A percentile compares a stretch with the other conserved stretches of the same genome.
Conservation (phyloP, 2,888 invertebrate genomes). For the Noctua fimbriata region DNA sequence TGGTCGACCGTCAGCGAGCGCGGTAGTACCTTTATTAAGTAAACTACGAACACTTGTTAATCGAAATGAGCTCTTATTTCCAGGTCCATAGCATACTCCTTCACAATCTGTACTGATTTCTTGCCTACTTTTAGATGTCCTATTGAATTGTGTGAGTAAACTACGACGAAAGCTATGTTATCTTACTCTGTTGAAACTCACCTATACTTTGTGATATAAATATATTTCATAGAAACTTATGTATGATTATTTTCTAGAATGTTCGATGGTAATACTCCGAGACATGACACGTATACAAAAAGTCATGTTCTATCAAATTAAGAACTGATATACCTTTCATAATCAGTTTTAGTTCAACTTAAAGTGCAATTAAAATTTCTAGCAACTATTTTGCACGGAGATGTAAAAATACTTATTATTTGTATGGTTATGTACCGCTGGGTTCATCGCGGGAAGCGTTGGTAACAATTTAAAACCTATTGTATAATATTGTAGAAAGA, state of each 20-base stretch:
- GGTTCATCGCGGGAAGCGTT: constrained; percentile 71
- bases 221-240: constrained; percentile 64
- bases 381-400: constrained; percentile 71
- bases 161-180: constrained; percentile 50
- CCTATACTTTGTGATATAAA: constrained; percentile 79
- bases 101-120: constrained; percentile 44
- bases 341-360: constrained; percentile 71
- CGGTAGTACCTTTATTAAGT: not conserved
- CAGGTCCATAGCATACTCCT: constrained; percentile 58
- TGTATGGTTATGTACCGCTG: constrained; percentile 63
- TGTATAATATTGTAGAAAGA: constrained; percentile 89
- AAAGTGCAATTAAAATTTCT: constrained; percentile 81
- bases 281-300: constrained; percentile 57
- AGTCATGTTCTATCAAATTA: constrained; percentile 61
- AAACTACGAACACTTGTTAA: constrained; percentile 7
- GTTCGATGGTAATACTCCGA: constrained; percentile 56
- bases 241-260: constrained; percentile 64
- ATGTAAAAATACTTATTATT: constrained; percentile 74
- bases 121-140: constrained; percentile 55
- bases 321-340: constrained; percentile 63
- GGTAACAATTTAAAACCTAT: constrained; percentile 80
- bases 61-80: constrained; percentile 64
- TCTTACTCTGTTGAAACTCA: constrained; percentile 74
- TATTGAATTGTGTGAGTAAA: constrained; percentile 56
- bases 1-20: too few relatives aligned